A percentile compares a stretch with the other conserved stretches of the same genome.
Evolutionary conservation across 2,888 invertebrate genomes (phyloP).

Genomic region (Machimus atricapillus): DNA sequence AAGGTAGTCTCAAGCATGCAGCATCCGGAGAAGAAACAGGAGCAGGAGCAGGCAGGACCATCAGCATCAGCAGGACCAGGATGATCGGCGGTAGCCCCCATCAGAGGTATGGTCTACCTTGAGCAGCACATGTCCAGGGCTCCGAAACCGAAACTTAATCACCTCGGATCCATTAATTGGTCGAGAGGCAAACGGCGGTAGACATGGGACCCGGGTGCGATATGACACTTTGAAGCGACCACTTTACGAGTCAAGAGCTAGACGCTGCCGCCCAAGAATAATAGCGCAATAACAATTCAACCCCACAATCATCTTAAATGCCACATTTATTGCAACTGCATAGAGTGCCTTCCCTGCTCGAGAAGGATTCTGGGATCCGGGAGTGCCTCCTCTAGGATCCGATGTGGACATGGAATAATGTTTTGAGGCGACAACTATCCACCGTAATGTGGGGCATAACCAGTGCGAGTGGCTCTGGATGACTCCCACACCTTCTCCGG

Average conservation of each 20-base stretch:
- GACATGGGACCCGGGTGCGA: not conserved
- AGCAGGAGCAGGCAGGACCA: not conserved
- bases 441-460: constrained; percentile 2
- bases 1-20: not conserved
- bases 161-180: constrained; percentile 19
- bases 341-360: not conserved
- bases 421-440: constrained; percentile 39
- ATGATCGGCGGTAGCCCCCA: not conserved
- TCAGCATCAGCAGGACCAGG: not conserved
- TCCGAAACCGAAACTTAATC: constrained; percentile 7
- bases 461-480: not conserved
- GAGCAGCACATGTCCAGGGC: not conserved
- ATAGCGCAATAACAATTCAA: constrained; percentile 40
- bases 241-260: constrained; percentile 26
- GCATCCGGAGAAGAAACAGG: not conserved
- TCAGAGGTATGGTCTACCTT: not conserved
- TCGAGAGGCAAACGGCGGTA: not conserved
- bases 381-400: not conserved
- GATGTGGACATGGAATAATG: constrained; percentile 35
- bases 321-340: constrained; percentile 39
- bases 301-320: constrained; percentile 40
- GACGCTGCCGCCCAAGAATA: constrained; percentile 24
- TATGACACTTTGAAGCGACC: constrained; percentile 35
- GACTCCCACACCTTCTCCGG: not conserved
- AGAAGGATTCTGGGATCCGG: not conserved